These are phyloP conservation scores for Semotilus atromaculatus DNA, from an alignment of 2,797 vertebrate species.

Conservation along the genomic window DNA sequence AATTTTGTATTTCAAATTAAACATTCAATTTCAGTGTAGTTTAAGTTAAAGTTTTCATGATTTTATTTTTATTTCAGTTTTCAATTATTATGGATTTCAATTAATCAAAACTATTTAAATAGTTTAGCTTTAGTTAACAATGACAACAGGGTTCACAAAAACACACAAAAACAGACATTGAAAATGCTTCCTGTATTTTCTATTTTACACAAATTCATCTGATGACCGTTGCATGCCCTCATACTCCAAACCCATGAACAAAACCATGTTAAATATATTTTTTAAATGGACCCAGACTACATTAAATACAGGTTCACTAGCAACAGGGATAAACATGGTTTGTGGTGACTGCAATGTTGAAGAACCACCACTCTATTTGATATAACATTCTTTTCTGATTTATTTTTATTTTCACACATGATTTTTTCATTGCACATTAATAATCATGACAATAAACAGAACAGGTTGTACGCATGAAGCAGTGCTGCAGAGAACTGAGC, in stretches of 20 bases:
- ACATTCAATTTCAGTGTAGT: too few species aligned
- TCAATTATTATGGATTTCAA: neutral
- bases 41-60: neutral
- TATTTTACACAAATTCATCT: too few species aligned
- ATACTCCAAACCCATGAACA: neutral
- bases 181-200: neutral
- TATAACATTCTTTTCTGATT: neutral
- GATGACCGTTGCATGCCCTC: neutral
- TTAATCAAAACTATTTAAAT: neutral
- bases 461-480: neutral
- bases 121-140: neutral
- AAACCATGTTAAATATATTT: neutral
- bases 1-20: neutral
- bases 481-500: neutral
- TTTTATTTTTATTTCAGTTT: neutral
- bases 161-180: neutral
- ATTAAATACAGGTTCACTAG: neutral
- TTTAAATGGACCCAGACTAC: neutral
- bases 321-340: conserved; percentile 16
- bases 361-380: neutral
- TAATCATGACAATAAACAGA: conserved; percentile 15
- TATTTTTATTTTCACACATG: conserved; percentile 10
- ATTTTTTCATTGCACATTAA: conserved; percentile 25
- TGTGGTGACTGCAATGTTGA: neutral
- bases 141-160: neutral